These are phyloP conservation scores for Sitta europaea DNA, from an alignment of 2,113 vertebrate genomes.

Conservation along the genomic window DNA sequence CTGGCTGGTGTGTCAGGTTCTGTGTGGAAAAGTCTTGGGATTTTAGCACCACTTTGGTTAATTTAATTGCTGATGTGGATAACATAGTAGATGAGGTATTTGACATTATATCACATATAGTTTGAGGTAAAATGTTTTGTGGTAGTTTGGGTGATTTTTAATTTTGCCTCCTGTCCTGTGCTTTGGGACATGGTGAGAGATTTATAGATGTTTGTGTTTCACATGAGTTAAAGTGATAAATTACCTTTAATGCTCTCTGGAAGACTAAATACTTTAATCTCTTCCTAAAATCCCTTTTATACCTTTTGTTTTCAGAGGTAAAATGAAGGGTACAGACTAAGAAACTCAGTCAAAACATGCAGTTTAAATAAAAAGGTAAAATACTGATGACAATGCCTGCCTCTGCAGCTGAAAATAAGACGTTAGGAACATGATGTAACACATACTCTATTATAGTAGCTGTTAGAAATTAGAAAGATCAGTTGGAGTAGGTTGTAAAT, in stretches of 20 bases:
- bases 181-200: neutral
- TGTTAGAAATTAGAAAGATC: neutral
- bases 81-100: neutral
- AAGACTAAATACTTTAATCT: conserved; percentile 40
- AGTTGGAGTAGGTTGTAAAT: neutral
- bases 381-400: neutral
- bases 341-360: neutral
- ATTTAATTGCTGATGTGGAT: neutral
- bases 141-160: neutral
- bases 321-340: neutral
- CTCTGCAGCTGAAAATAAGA: neutral
- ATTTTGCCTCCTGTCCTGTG: neutral
- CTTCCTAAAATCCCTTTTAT: neutral
- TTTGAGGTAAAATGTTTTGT: neutral
- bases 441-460: neutral
- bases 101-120: neutral
- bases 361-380: neutral
- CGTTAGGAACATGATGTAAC: neutral
- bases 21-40: neutral
- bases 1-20: neutral
- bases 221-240: conserved; percentile 12
- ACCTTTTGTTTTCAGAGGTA: neutral
- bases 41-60: neutral
- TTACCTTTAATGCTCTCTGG: neutral
- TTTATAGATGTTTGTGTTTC: conserved; percentile 37